phyloP scores from a whole-genome alignment of 2,888 invertebrate species.

The Nemotelus pantherinus region DNA sequence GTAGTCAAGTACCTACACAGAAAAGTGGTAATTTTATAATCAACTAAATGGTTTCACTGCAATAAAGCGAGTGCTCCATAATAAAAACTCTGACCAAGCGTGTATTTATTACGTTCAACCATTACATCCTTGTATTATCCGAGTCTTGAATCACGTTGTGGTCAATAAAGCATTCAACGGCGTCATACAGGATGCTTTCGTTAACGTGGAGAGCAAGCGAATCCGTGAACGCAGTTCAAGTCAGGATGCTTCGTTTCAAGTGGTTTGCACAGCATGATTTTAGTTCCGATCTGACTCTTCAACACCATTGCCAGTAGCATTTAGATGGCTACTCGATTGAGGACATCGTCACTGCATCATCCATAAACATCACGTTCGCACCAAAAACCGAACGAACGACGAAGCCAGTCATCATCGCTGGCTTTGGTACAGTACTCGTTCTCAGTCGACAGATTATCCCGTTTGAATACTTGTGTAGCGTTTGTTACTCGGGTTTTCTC shows the following conservation, averaged over 20 bases:
- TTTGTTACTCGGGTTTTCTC: background rate
- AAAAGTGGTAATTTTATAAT: constrained; percentile 21
- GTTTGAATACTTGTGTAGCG: background rate
- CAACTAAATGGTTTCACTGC: constrained; percentile 28
- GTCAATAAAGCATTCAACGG: constrained; percentile 18
- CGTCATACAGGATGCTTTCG: background rate
- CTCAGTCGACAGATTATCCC: background rate
- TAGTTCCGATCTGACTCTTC: background rate
- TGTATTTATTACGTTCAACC: constrained; percentile 9
- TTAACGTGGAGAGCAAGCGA: background rate
- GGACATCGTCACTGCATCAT: constrained; percentile 25
- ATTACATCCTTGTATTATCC: background rate
- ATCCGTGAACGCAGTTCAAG: background rate
- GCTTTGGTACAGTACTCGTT: too few species aligned
- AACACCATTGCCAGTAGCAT: background rate
- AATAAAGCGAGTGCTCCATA: constrained; percentile 1
- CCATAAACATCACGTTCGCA: constrained; percentile 36
- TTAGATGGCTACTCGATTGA: background rate
- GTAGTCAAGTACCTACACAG: background rate
- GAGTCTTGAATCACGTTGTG: background rate
- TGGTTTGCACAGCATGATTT: background rate
- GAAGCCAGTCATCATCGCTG: background rate
- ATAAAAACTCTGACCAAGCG: background rate
- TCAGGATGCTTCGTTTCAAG: background rate
- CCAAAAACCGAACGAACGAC: background rate